Evolutionary conservation across 2,113 vertebrate species (phyloP).

Genomic region (Bucco capensis): DNA sequence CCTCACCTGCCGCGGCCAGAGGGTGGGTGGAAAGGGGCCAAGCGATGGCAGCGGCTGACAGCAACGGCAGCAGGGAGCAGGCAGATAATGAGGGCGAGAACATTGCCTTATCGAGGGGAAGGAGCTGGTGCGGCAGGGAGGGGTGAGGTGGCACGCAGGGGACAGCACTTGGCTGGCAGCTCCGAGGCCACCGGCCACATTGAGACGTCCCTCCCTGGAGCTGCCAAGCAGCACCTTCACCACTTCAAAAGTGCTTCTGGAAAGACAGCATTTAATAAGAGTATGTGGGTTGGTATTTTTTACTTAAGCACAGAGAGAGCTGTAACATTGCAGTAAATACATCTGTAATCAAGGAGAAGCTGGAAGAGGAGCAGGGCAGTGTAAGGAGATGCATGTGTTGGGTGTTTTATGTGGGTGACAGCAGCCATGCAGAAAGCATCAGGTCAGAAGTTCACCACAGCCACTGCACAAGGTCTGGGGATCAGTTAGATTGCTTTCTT

Average conservation of each 20-base stretch:
- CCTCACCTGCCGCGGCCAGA: no score
- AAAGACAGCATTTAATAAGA: fast-evolving
- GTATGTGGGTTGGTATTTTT: neutral
- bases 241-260: fast-evolving
- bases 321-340: fast-evolving
- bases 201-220: no score
- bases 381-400: no score
- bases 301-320: no score
- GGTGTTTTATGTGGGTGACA: neutral
- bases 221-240: fast-evolving
- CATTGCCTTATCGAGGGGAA: neutral
- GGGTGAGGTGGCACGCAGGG: fast-evolving
- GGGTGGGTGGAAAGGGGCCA: neutral
- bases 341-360: fast-evolving
- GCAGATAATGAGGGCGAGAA: neutral
- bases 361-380: fast-evolving
- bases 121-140: neutral
- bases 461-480: fast-evolving
- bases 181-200: neutral
- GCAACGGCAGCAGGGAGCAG: fast-evolving
- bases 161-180: neutral
- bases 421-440: fast-evolving
- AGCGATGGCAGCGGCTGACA: fast-evolving
- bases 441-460: fast-evolving
- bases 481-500: fast-evolving